These are phyloP conservation scores for Papilio glaucus DNA, from an alignment of 1,140 invertebrate genomes.

Conservation along the genomic window DNA sequence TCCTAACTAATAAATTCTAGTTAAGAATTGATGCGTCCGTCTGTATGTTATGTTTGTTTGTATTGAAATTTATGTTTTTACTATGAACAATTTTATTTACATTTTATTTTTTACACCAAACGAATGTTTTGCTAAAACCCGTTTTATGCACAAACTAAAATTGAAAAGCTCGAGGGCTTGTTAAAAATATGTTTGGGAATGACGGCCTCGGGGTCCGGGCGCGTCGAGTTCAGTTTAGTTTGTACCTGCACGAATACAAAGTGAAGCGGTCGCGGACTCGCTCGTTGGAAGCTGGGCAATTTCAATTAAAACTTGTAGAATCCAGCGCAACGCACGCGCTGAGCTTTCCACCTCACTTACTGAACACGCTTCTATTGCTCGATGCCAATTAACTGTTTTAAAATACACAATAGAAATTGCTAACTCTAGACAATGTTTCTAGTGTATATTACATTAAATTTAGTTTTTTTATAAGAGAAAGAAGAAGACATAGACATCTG, in stretches of 20 bases:
- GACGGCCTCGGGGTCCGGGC: not conserved
- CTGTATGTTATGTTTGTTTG: too few relatives aligned
- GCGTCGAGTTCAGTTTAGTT: not conserved
- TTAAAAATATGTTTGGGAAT: not conserved
- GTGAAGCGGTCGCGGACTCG: not conserved
- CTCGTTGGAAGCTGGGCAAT: not conserved
- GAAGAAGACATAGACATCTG: too few relatives aligned
- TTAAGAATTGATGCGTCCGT: too few relatives aligned
- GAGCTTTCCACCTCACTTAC: not conserved
- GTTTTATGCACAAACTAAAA: too few relatives aligned
- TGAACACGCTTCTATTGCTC: not conserved
- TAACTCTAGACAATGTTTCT: too few relatives aligned
- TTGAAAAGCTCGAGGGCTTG: not conserved
- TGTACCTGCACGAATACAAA: not conserved
- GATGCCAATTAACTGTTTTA: not conserved
- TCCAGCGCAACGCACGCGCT: not conserved
- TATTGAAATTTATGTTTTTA: too few relatives aligned
- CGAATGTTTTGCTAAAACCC: too few relatives aligned
- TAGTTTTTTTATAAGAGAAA: too few relatives aligned
- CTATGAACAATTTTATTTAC: not conserved
- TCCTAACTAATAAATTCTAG: too few relatives aligned
- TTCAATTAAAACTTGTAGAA: conserved; percentile 12
- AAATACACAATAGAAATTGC: too few relatives aligned
- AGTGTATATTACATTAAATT: too few relatives aligned
- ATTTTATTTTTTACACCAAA: too few relatives aligned